These are phyloP conservation scores for Agrypnia vestita DNA, from an alignment of 1,140 invertebrate genomes.

Conservation along the genomic window DNA sequence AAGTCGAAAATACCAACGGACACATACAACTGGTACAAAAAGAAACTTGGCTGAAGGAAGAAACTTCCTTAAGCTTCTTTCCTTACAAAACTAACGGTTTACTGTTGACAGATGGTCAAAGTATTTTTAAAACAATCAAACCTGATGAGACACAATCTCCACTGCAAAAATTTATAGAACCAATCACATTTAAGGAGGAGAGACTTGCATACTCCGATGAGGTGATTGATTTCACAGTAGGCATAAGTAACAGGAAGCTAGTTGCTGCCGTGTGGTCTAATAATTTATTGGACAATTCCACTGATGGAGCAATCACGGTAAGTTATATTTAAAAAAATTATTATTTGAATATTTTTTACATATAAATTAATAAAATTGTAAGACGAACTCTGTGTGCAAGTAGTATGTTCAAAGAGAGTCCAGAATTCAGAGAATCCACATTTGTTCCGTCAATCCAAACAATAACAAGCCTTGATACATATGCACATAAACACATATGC, in stretches of 20 bases:
- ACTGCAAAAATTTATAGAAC: background rate
- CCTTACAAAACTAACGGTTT: background rate
- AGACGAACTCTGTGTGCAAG: too few relatives aligned
- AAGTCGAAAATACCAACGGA: conserved; percentile 12
- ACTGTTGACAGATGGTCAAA: conserved; percentile 37
- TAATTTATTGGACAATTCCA: conserved; percentile 1
- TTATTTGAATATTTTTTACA: too few relatives aligned
- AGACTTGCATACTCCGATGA: conserved; percentile 38
- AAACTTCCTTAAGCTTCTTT: background rate
- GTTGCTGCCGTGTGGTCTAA: conserved; percentile 49
- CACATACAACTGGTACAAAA: conserved; percentile 12
- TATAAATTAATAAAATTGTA: too few relatives aligned
- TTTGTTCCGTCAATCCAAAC: too few relatives aligned
- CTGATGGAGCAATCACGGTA: conserved; percentile 41
- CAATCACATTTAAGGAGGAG: conserved; percentile 28
- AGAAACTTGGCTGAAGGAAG: background rate
- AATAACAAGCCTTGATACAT: too few relatives aligned
- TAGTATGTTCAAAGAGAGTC: too few relatives aligned
- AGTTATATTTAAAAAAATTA: background rate
- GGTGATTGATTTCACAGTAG: conserved; percentile 48
- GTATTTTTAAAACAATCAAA: background rate
- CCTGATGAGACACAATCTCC: background rate
- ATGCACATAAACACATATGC: too few relatives aligned
- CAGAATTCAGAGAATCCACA: too few relatives aligned
- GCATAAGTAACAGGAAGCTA: conserved; percentile 32